phyloP scores from a whole-genome alignment of 2,888 invertebrate genomes.

The Tineola bisselliella region DNA sequence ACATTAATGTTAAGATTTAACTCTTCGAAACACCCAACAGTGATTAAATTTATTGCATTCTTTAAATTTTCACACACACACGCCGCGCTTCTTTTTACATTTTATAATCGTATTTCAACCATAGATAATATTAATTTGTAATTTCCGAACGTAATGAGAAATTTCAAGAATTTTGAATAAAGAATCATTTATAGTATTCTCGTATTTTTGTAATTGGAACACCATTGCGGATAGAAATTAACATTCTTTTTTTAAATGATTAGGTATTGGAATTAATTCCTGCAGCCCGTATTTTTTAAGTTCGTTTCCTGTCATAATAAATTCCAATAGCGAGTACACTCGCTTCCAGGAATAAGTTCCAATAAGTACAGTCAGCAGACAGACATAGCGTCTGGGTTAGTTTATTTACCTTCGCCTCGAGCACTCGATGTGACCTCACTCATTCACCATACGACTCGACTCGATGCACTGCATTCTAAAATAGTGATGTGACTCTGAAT shows the following conservation, averaged over 20 bases:
- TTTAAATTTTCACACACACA: background rate
- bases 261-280: too few relatives aligned
- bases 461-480: slow-evolving; percentile 57
- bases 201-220: too few relatives aligned
- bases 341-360: slow-evolving; percentile 6
- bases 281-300: too few relatives aligned
- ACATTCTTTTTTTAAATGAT: too few relatives aligned
- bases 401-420: slow-evolving; percentile 11
- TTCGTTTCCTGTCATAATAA: background rate
- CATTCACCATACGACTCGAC: slow-evolving; percentile 52
- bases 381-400: slow-evolving; percentile 8
- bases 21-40: background rate
- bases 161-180: too few relatives aligned
- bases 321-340: background rate
- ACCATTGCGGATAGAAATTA: too few relatives aligned
- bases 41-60: slow-evolving; percentile 1
- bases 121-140: too few relatives aligned
- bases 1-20: background rate
- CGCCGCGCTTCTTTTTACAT: too few relatives aligned
- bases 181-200: too few relatives aligned
- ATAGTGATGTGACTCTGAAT: slow-evolving; percentile 32
- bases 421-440: slow-evolving; percentile 18
- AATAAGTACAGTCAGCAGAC: slow-evolving; percentile 7
- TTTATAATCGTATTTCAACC: too few relatives aligned
- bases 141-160: too few relatives aligned